These are phyloP conservation scores for Macropodus opercularis DNA, from an alignment of 2,797 vertebrate species.

Conservation along the genomic window DNA sequence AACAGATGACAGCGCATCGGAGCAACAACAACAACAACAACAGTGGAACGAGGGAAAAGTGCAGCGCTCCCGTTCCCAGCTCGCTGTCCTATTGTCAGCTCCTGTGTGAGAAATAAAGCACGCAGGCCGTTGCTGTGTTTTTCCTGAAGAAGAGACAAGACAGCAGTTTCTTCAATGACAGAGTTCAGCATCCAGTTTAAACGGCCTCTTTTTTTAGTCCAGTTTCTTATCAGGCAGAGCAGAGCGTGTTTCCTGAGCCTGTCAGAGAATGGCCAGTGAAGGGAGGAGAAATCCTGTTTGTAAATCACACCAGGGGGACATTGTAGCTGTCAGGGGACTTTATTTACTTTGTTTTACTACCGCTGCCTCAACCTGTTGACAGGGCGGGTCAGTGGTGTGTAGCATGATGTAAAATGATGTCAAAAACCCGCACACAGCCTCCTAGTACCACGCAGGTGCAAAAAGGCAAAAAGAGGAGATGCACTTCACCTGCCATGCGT, in stretches of 20 bases:
- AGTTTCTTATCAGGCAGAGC: slow-evolving; percentile 71
- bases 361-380: slow-evolving; percentile 73
- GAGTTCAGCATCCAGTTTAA: slow-evolving; percentile 40
- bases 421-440: slow-evolving; percentile 44
- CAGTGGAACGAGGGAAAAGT: slow-evolving; percentile 16
- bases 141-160: slow-evolving; percentile 57
- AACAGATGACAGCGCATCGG: slow-evolving; percentile 9
- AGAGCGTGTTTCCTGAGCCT: slow-evolving; percentile 69
- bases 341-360: slow-evolving; percentile 78
- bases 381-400: slow-evolving; percentile 47
- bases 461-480: slow-evolving; percentile 63
- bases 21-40: slow-evolving; percentile 15
- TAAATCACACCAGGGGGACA: slow-evolving; percentile 74
- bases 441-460: slow-evolving; percentile 36
- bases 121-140: slow-evolving; percentile 21
- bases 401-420: slow-evolving; percentile 43
- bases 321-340: slow-evolving; percentile 61
- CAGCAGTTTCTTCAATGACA: slow-evolving; percentile 49
- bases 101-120: slow-evolving; percentile 50
- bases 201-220: slow-evolving; percentile 29
- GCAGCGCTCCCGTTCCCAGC: slow-evolving; percentile 12
- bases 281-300: slow-evolving; percentile 75
- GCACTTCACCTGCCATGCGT: slow-evolving; percentile 75
- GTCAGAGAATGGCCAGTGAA: slow-evolving; percentile 67
- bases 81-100: slow-evolving; percentile 42